A percentile compares a stretch with the other conserved stretches of the same genome.
Evolutionary conservation across 2,888 invertebrate species (phyloP).

Genomic region (Dyspetes luteomarginatus): DNA sequence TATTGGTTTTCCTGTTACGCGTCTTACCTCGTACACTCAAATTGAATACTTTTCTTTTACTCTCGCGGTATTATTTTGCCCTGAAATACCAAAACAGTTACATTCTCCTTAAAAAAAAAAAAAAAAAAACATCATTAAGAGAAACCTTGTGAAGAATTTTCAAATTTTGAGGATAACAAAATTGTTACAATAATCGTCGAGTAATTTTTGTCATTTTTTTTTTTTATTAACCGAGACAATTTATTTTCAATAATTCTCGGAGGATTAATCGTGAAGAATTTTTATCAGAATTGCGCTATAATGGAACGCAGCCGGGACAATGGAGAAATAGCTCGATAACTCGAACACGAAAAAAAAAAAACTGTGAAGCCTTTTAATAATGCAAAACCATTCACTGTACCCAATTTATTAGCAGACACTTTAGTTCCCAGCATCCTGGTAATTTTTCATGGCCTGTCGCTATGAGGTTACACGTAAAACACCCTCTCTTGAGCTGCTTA

Average conservation of each 20-base stretch:
- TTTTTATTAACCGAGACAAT: no score
- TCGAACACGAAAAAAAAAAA: background rate
- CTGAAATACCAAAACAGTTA: constrained; percentile 19
- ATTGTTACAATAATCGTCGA: no score
- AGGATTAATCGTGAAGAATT: no score
- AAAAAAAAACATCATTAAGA: background rate
- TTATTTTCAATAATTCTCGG: no score
- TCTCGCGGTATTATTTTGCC: constrained; percentile 46
- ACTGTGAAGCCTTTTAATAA: constrained; percentile 62
- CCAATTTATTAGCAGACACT: constrained; percentile 75
- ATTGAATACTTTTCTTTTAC: constrained; percentile 76
- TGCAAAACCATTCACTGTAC: constrained; percentile 71
- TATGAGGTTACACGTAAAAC: constrained; percentile 72
- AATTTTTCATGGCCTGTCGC: constrained; percentile 75
- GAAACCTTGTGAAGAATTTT: no score
- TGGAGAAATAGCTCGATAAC: background rate
- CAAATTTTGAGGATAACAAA: no score
- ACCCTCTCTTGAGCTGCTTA: constrained; percentile 50
- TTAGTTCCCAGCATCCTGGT: constrained; percentile 72
- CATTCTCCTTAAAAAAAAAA: background rate
- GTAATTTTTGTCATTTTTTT: no score
- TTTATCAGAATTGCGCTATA: constrained; percentile 22
- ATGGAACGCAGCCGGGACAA: constrained; percentile 6
- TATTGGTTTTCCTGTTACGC: constrained; percentile 81
- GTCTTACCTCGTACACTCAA: constrained; percentile 77